These are phyloP conservation scores for Prorops nasuta DNA, from an alignment of 1,140 invertebrate genomes.

Conservation along the genomic window DNA sequence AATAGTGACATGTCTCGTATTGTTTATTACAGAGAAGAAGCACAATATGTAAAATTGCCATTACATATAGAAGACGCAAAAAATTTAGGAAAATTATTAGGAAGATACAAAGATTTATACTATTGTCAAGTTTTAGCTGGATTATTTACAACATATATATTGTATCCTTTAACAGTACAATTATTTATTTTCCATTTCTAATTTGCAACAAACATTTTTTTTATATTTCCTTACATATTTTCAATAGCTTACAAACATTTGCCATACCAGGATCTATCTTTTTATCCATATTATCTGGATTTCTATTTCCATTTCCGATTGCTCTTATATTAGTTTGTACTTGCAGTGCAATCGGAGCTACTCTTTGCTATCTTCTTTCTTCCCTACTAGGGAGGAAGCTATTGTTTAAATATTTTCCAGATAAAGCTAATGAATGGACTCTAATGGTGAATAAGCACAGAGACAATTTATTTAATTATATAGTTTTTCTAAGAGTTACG, in stretches of 20 bases:
- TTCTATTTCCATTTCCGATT: constrained; percentile 90
- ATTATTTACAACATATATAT: constrained; percentile 92
- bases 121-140: constrained; percentile 88
- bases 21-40: constrained; percentile 78
- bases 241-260: constrained; percentile 92
- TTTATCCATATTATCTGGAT: constrained; percentile 95
- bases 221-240: constrained; percentile 39
- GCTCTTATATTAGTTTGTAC: constrained; percentile 90
- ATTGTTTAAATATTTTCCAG: constrained; percentile 86
- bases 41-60: constrained; percentile 86
- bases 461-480: constrained; percentile 92
- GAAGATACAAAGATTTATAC: constrained; percentile 92
- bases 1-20: constrained; percentile 1
- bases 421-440: constrained; percentile 83
- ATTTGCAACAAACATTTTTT: not conserved
- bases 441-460: constrained; percentile 77
- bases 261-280: constrained; percentile 99
- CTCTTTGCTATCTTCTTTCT: constrained; percentile 92
- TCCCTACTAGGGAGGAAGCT: constrained; percentile 83
- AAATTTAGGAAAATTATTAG: constrained; percentile 85
- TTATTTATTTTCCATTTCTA: constrained; percentile 8
- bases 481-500: constrained; percentile 95
- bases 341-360: constrained; percentile 94
- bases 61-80: constrained; percentile 95
- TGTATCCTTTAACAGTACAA: constrained; percentile 83